Evolutionary conservation across 2,797 vertebrate genomes (phyloP), one percentile per base, ranked within the genome.

Genomic region (Helarctos malayanus): DNA sequence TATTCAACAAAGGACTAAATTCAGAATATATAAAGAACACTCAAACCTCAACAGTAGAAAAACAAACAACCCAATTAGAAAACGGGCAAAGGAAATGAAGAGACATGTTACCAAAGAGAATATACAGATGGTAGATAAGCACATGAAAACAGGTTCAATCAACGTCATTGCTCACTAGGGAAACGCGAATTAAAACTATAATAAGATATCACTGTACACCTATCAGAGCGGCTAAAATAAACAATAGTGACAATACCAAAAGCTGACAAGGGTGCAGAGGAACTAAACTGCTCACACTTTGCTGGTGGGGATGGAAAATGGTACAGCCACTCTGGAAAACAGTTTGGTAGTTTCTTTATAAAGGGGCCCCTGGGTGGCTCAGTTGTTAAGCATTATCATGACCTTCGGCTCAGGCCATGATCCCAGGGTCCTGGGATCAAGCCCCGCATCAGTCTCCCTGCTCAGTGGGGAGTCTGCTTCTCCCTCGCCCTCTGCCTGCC

Each of bases 61-160:
- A 96, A 92, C 63, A 92, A 83, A 68, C 49, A 80, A 49, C 45
- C 54, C 78, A 75, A 47, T 95, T 90, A 91, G 82, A 87, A 71
- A 96, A 97, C 21, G 14, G n/a, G 54, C 83, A 84, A 83, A 94
- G 71, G 45, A 69, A 57, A 47, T 59, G 52, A 79, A 90, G 56
- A 96, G 41, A 27, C 19, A 21, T 41, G 32, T 76, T 83, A 83
- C 59, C 87, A 76, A 75, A 86, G 65, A 95, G 54, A 87, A 93
- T 69, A 93, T n/a, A 78, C n/a, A n/a, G n/a, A n/a, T n/a, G n/a
- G n/a, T n/a, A n/a, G n/a, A n/a, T n/a, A n/a, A n/a, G n/a, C 35
- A 25, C 68, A 78, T 14, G 45, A 71, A 82, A 82, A 63, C n/a
- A 52, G 45, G 14, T 84, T 81, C 35, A 29, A 16, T 69, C 63